phyloP scores from a whole-genome alignment of 2,113 vertebrate genomes.

The Trichechus manatus region DNA sequence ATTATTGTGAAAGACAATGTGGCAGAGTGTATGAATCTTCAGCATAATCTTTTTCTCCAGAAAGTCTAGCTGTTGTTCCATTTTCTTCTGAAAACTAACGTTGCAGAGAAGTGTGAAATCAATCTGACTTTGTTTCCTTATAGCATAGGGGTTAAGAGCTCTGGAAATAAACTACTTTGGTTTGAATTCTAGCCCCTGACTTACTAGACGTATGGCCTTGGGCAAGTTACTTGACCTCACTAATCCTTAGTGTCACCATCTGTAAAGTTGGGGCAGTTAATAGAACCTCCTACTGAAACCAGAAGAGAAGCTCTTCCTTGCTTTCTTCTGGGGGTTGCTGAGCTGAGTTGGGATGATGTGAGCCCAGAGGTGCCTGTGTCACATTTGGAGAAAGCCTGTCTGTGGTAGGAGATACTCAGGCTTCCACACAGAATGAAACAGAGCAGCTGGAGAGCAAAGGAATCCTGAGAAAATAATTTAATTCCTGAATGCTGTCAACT shows the following conservation, averaged over 20 bases:
- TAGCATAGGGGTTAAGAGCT: not conserved
- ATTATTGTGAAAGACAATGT: not conserved
- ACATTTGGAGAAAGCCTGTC: not conserved
- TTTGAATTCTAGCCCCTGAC: not conserved
- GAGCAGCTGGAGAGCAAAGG: conserved; percentile 13
- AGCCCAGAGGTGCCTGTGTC: not conserved
- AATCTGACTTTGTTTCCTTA: not conserved
- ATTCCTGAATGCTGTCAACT: not conserved
- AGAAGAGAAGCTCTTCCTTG: not conserved
- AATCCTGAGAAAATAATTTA: not conserved
- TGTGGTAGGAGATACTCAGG: not conserved
- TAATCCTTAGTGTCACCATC: not conserved
- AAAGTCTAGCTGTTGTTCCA: not conserved
- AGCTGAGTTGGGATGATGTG: not conserved
- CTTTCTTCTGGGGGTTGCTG: not conserved
- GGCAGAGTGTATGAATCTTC: not conserved
- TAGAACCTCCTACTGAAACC: not conserved
- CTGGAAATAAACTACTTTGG: not conserved
- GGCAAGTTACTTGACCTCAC: not conserved
- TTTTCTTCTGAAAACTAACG: conserved; percentile 27
- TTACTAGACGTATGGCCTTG: not conserved
- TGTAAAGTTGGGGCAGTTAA: not conserved
- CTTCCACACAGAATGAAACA: not conserved
- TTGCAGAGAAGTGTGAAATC: conserved; percentile 1
- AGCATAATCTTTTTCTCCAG: not conserved